phyloP scores from a whole-genome alignment of 2,888 invertebrate species.

The Mesochorus sp. region DNA sequence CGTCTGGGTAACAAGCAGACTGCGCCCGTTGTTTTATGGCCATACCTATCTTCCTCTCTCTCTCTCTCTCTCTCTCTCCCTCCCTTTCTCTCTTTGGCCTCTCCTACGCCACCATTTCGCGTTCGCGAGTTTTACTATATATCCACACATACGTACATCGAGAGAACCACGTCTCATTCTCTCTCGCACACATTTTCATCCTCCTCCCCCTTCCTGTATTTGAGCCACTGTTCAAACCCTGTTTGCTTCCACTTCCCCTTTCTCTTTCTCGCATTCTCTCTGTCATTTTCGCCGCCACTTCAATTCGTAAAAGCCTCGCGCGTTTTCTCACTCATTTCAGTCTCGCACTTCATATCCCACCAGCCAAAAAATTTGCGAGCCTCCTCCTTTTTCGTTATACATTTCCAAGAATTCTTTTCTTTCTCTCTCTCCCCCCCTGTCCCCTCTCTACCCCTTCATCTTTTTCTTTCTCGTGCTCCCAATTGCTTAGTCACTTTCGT shows the following conservation, averaged over 20 bases:
- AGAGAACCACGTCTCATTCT: conserved; percentile 25
- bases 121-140: conserved; percentile 36
- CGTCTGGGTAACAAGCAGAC: conserved; percentile 76
- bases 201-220: conserved; percentile 46
- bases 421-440: too few relatives aligned
- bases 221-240: conserved; percentile 36
- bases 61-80: conserved; percentile 39
- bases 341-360: not conserved
- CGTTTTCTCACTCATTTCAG: not conserved
- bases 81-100: too few relatives aligned
- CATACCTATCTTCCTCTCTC: conserved; percentile 56
- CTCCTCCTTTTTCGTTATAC: not conserved
- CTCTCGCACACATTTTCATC: conserved; percentile 26
- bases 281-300: conserved; percentile 49
- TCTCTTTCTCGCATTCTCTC: conserved; percentile 11
- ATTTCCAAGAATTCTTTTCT: conserved; percentile 2
- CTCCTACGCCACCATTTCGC: conserved; percentile 39
- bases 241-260: conserved; percentile 37
- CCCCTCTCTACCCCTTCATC: too few relatives aligned
- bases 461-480: not conserved
- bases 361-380: conserved; percentile 30
- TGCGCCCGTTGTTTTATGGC: conserved; percentile 76
- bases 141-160: conserved; percentile 21
- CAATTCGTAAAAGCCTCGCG: conserved; percentile 57
- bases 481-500: not conserved